phyloP scores from a whole-genome alignment of 2,888 invertebrate genomes.

The Mythimna impura region DNA sequence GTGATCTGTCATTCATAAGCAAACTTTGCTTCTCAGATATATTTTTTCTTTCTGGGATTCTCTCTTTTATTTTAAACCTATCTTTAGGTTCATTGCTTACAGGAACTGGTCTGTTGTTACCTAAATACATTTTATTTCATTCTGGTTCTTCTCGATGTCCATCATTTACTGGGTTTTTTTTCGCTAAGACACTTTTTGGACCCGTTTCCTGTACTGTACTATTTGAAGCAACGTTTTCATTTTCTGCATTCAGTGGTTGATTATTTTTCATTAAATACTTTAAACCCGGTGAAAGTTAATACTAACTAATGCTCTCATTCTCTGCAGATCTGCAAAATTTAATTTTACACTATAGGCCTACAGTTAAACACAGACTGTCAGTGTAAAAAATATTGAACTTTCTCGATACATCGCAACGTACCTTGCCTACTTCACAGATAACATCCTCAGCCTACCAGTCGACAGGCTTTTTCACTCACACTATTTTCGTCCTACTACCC shows the following conservation, averaged over 20 bases:
- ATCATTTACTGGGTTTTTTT: no score
- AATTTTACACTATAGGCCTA: neutral
- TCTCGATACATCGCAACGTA: neutral
- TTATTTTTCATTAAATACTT: conserved; percentile 28
- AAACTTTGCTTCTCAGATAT: neutral
- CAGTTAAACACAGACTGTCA: neutral
- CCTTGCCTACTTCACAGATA: neutral
- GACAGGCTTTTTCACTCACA: neutral
- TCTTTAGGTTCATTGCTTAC: neutral
- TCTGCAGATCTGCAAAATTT: conserved; percentile 9
- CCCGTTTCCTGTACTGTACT: neutral
- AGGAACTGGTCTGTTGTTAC: neutral
- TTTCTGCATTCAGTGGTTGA: neutral
- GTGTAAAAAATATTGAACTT: neutral
- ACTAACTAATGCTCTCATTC: neutral
- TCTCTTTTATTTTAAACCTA: neutral
- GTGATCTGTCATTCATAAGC: no score
- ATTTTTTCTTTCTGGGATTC: neutral
- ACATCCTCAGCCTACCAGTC: neutral
- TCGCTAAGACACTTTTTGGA: neutral
- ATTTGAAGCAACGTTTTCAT: neutral
- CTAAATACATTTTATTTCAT: neutral
- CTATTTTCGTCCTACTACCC: neutral
- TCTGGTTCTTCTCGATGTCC: neutral
- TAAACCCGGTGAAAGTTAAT: conserved; percentile 14